Conservation (phyloP, 2,113 vertebrate genomes). For the Callithrix jacchus region DNA sequence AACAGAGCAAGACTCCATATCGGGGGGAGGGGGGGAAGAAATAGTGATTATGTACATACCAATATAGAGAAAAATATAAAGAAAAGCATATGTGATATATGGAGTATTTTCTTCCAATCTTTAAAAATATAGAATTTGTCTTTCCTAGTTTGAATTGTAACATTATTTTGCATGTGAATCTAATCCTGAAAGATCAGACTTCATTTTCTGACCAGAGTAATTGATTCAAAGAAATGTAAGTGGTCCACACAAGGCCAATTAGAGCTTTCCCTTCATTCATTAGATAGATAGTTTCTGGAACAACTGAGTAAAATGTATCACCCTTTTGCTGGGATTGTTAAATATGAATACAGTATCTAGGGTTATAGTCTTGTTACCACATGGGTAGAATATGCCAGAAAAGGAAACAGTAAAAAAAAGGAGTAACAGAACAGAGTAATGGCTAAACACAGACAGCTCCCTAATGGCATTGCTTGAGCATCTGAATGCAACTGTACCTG, state of each 20-base stretch:
- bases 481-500: not conserved
- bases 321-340: not conserved
- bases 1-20: too few species aligned
- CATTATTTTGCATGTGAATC: not conserved
- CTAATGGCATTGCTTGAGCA: not conserved
- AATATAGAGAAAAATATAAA: not conserved
- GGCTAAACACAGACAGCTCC: not conserved
- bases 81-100: not conserved
- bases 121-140: not conserved
- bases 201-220: not conserved
- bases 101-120: constrained; percentile 27
- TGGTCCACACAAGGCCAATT: not conserved
- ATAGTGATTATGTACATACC: not conserved
- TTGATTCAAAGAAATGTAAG: not conserved
- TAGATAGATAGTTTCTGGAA: not conserved
- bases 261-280: not conserved
- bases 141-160: not conserved
- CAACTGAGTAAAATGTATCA: not conserved
- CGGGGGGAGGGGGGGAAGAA: too few species aligned
- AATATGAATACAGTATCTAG: not conserved
- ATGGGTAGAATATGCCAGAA: not conserved
- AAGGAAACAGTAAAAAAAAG: not conserved
- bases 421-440: not conserved
- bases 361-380: not conserved
- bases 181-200: not conserved